Percentiles rank a stretch among this genome's conserved stretches.
Conservation (phyloP, 2,113 vertebrate species). For the Callithrix jacchus region DNA sequence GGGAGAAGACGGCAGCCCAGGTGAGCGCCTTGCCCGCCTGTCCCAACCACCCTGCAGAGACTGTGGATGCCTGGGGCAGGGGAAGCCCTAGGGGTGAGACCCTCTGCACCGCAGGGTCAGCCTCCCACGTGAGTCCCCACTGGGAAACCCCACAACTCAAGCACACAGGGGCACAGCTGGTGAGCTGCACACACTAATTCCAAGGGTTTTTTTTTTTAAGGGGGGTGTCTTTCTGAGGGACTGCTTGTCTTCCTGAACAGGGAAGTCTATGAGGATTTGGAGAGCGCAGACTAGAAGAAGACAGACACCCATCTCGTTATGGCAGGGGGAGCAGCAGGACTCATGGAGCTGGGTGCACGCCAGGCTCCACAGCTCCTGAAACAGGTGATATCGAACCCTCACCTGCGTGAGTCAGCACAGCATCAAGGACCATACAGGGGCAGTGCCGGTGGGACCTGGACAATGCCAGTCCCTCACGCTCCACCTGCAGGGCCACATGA, state of each 20-base stretch:
- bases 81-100: not conserved
- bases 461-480: not conserved
- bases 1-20: not conserved
- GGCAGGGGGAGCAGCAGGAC: not conserved
- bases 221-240: no score
- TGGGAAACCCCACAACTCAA: not conserved
- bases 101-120: not conserved
- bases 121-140: not conserved
- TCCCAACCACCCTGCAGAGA: rapidly evolving
- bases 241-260: not conserved
- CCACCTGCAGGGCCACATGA: not conserved
- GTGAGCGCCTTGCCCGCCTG: not conserved
- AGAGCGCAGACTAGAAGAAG: no score
- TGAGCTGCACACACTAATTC: rapidly evolving
- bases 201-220: no score
- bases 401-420: rapidly evolving
- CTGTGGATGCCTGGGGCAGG: not conserved
- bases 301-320: no score
- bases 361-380: not conserved
- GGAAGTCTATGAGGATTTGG: rapidly evolving
- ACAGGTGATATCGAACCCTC: not conserved
- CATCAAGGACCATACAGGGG: not conserved
- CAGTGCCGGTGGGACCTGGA: not conserved
- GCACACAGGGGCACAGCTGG: not conserved
- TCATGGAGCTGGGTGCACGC: not conserved